phyloP scores from a whole-genome alignment of 2,797 vertebrate species.

The Triplophysa bombifrons region DNA sequence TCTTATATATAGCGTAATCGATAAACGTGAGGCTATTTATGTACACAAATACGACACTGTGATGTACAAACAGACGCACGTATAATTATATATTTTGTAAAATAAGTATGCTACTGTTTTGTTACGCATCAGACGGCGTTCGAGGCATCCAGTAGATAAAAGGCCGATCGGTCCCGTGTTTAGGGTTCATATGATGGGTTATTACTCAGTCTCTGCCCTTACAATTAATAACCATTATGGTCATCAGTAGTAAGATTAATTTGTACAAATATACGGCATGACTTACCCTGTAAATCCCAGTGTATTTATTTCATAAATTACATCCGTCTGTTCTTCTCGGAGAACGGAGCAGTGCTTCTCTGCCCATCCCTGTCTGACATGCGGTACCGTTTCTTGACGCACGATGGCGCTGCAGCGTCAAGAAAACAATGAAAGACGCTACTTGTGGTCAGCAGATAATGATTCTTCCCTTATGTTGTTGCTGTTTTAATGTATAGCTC shows the following conservation, averaged over 20 bases:
- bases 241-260: background rate
- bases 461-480: background rate
- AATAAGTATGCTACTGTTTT: constrained; percentile 18
- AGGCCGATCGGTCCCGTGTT: constrained; percentile 23
- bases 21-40: background rate
- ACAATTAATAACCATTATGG: background rate
- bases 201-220: constrained; percentile 7
- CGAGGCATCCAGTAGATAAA: constrained; percentile 8
- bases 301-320: constrained; percentile 33
- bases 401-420: constrained; percentile 65
- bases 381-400: constrained; percentile 58
- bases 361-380: constrained; percentile 66
- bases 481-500: too few relatives aligned
- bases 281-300: constrained; percentile 28
- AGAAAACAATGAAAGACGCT: background rate
- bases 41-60: too few relatives aligned
- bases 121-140: constrained; percentile 19
- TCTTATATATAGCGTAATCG: background rate
- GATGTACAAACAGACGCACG: background rate
- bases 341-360: constrained; percentile 38
- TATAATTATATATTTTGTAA: background rate
- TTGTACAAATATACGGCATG: background rate
- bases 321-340: constrained; percentile 44
- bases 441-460: background rate
- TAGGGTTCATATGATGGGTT: constrained; percentile 10